A percentile compares a stretch with the other conserved stretches of the same genome.
phyloP scores from a whole-genome alignment of 53 echinoderm and acorn worm genomes.

The Henricia sp. region DNA sequence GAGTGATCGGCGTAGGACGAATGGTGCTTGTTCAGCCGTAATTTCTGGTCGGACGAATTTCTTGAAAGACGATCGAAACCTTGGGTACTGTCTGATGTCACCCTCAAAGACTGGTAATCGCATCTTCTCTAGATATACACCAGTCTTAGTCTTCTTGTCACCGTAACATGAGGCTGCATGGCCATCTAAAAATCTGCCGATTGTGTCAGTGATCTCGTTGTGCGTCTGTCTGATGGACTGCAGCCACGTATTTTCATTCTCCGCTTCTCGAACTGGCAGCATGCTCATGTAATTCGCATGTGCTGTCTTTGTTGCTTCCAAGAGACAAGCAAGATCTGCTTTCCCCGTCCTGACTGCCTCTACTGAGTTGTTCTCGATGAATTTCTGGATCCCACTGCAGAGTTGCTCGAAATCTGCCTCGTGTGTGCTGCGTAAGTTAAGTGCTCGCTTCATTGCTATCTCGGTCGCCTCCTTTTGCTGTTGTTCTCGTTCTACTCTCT shows the following conservation, averaged over 20 bases:
- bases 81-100: not conserved
- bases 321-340: not conserved
- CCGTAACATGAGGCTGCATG: too few species aligned
- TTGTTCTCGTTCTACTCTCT: not conserved
- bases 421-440: not conserved
- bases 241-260: constrained; percentile 27
- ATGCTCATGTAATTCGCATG: constrained; percentile 20
- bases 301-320: constrained; percentile 27
- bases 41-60: too few species aligned
- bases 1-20: too few species aligned
- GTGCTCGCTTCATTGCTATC: not conserved
- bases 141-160: not conserved
- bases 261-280: not conserved
- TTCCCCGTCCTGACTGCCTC: constrained; percentile 17
- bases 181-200: constrained; percentile 1
- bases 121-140: not conserved
- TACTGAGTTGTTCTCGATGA: not conserved
- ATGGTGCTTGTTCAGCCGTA: too few species aligned
- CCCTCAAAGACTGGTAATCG: too few species aligned
- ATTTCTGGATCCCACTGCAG: not conserved
- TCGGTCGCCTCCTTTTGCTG: constrained; percentile 1
- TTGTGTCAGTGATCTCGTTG: too few species aligned
- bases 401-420: constrained; percentile 7
- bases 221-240: constrained; percentile 17
- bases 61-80: too few species aligned